A percentile compares a stretch with the other conserved stretches of the same genome.
Conservation (phyloP, 2,113 vertebrate genomes). For the Ramphastos sulfuratus region DNA sequence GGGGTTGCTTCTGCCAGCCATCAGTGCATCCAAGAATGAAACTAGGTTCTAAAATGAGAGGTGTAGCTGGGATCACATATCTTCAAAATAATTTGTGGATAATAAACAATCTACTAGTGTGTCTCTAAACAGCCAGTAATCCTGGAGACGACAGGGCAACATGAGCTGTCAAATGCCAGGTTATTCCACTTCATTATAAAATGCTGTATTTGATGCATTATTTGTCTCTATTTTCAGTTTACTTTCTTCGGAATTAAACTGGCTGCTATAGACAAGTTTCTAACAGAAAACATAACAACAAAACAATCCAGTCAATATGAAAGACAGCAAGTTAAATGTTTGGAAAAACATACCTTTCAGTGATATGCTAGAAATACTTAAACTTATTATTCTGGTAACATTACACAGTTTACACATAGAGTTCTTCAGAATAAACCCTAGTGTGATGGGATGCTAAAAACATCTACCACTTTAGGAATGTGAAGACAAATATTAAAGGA, state of each 20-base stretch:
- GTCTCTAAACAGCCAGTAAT: neutral
- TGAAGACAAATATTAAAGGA: conserved; percentile 18
- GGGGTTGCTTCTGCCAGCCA: neutral
- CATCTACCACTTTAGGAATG: conserved; percentile 9
- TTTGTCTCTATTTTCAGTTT: neutral
- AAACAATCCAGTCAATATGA: neutral
- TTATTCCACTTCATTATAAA: neutral
- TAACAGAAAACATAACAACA: neutral
- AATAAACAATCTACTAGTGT: neutral
- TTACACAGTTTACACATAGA: no score
- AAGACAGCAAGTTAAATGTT: neutral
- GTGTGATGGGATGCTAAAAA: neutral
- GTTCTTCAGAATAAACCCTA: no score
- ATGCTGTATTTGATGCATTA: neutral
- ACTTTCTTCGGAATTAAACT: conserved; percentile 1
- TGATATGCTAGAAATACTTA: neutral
- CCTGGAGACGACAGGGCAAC: neutral
- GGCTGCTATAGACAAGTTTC: neutral
- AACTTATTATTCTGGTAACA: neutral
- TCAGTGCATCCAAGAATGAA: neutral
- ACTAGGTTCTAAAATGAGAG: neutral
- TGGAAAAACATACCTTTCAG: neutral
- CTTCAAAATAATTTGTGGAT: neutral
- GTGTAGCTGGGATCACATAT: neutral
- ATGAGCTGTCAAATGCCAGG: neutral